Evolutionary conservation across 2,113 vertebrate species (phyloP), one percentile per base, ranked within the genome.

Genomic region (Semnopithecus entellus): DNA sequence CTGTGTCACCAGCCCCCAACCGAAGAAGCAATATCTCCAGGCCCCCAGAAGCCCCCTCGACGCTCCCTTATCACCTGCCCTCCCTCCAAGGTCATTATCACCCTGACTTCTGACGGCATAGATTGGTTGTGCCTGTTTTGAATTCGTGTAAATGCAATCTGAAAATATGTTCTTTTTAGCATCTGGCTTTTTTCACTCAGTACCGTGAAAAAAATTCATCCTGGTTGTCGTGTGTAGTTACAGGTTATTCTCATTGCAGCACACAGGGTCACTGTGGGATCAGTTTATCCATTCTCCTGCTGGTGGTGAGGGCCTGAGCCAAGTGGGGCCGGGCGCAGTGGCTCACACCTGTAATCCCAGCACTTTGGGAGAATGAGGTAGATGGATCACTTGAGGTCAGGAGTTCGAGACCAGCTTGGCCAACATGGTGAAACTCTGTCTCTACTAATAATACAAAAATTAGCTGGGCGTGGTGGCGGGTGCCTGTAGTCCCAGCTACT

Each of bases 1-100:
- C 11, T 48, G 8, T 40, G 68, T 55, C 38, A 6, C 75, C 81
- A 79, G 89, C 30, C 25, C 35, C 20, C 76, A 70, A 9, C 13
- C 30, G 48, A 27, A 66, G 40, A 55, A 50, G 57, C 23, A 50
- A 30, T 10, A 38, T 81, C 40, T 75, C 52, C 18, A 59, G 38
- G 3, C 32, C 3, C 80, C 48, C 20, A 5, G 0, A 14, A 48
- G 3, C 8, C 38, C 3, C 22, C 0, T 6, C 1, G 2, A 17
- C 6, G 30, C 7, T 79, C 30, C 59, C 64, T 70, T 55, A 11
- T 35, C 16, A 5, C 25, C 22, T 52, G 8, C 4, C 5, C 17
- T 68, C 55, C 45, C 68, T 30, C 83, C 75, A 76, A 75, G 17
- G 30, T 76, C 32, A 9, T 32, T 8, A 3, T 64, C 64, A 20